Base-by-base conservation (phyloP, 2,888 invertebrate genomes). In the Onchidella celtica region DNA sequence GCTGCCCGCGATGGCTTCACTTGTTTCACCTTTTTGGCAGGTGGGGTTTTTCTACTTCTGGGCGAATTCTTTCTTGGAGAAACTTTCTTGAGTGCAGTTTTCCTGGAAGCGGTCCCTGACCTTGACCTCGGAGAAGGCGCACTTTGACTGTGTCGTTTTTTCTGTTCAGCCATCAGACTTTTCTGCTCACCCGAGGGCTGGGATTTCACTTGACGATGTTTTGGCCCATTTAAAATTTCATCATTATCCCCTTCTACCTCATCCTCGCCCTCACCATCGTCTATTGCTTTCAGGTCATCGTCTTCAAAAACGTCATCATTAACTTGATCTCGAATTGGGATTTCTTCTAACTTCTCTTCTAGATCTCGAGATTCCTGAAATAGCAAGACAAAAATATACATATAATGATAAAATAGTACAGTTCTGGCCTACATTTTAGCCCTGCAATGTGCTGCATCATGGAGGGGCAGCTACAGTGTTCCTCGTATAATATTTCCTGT, bases 271-370 rank as follows among this genome's bases (percentile, higher is more conserved):
- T 61, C 61, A 21, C n/a, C n/a, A 24, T 61, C 61, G 24, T 61
- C 61, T 6, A n/a, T n/a, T 6, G n/a, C 61, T 6, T 27, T 61
- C 4, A 24, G 4, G 27, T 6, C n/a, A 4, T 61, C 61, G 9
- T 61, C 27, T 17, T 70, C 47, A 21, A 27, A 21, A 3, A 38
- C 24, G 57, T 57, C 59, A 21, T 57, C 32, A 17, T 17, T 32
- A 21, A 32, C 21, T 14, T 57, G n/a, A 34, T 38, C 38, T 9
- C 68, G 79, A 14, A 38, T 73, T n/a, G 63, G 29, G 14, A 80
- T 76, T 61, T 84, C 83, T n/a, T 83, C 66, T 9, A 80, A 81
- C n/a, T 81, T 70, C 24, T 88, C 88, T 75, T 89, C 89, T 85
- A 88, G 87, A 80, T 86, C 88, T 40, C 84, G 83, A 0, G 88